Conservation (phyloP, 2,797 vertebrate genomes). For the Chaenodraco wilsoni region DNA sequence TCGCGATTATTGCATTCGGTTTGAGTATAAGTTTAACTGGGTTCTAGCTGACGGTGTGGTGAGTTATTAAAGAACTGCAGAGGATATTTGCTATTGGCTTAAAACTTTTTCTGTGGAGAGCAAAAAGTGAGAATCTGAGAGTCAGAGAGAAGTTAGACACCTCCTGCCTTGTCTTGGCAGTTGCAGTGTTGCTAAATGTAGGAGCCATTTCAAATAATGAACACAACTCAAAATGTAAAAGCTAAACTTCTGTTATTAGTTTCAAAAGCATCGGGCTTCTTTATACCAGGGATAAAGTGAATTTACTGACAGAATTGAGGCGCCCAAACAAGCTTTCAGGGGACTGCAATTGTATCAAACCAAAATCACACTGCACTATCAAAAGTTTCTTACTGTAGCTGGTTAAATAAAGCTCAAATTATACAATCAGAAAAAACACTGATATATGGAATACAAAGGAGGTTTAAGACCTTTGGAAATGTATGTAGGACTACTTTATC, state of each 20-base stretch:
- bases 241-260: conserved; percentile 35
- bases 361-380: conserved; percentile 5
- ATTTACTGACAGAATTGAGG: conserved; percentile 30
- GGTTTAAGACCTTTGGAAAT: conserved; percentile 23
- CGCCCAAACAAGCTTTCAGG: conserved; percentile 16
- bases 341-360: conserved; percentile 13
- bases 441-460: conserved; percentile 2
- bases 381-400: not conserved
- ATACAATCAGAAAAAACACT: not conserved
- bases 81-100: conserved; percentile 48
- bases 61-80: conserved; percentile 41
- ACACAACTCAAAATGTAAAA: conserved; percentile 28
- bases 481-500: conserved; percentile 22
- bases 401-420: no score
- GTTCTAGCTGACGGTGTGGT: conserved; percentile 52
- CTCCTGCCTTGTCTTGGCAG: conserved; percentile 35
- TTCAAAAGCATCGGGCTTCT: conserved; percentile 25
- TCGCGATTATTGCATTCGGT: conserved; percentile 4
- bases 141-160: conserved; percentile 39
- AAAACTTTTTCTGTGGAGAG: conserved; percentile 52
- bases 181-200: conserved; percentile 29
- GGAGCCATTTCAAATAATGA: conserved; percentile 19
- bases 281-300: conserved; percentile 11
- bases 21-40: conserved; percentile 34
- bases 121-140: conserved; percentile 48